A percentile compares a stretch with the other conserved stretches of the same genome.
Conservation (phyloP, 1,140 invertebrate genomes). For the Riptortus pedestris region DNA sequence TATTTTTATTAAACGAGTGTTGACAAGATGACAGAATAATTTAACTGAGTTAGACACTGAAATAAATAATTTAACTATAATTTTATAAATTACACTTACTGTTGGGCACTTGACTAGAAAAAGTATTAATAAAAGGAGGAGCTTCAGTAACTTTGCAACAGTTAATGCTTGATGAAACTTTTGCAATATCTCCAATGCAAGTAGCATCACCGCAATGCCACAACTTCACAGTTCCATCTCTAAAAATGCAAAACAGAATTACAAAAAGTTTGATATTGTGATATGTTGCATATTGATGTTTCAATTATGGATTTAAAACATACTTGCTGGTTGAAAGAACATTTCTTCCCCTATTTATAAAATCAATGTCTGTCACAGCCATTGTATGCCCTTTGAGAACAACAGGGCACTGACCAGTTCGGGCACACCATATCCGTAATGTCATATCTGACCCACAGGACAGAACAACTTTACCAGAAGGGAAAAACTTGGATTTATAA, state of each 20-base stretch:
- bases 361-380: slow-evolving; percentile 51
- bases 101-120: no score
- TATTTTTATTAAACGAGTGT: no score
- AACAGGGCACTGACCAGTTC: slow-evolving; percentile 53
- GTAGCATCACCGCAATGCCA: slow-evolving; percentile 57
- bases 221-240: slow-evolving; percentile 55
- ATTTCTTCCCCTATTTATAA: slow-evolving; percentile 62
- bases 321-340: slow-evolving; percentile 56
- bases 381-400: slow-evolving; percentile 54
- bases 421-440: slow-evolving; percentile 58
- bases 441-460: slow-evolving; percentile 58
- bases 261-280: no score
- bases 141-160: slow-evolving; percentile 38
- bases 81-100: no score
- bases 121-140: slow-evolving; percentile 30
- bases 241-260: slow-evolving; percentile 33
- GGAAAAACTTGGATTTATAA: slow-evolving; percentile 59
- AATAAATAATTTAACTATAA: no score
- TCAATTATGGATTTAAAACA: slow-evolving; percentile 25
- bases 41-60: no score
- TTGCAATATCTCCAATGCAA: slow-evolving; percentile 44
- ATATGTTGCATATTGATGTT: no score
- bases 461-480: slow-evolving; percentile 56
- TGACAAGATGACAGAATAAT: no score
- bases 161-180: slow-evolving; percentile 41